Evolutionary conservation across 2,888 invertebrate species (phyloP).

Genomic region (Argyra leucocephala): DNA sequence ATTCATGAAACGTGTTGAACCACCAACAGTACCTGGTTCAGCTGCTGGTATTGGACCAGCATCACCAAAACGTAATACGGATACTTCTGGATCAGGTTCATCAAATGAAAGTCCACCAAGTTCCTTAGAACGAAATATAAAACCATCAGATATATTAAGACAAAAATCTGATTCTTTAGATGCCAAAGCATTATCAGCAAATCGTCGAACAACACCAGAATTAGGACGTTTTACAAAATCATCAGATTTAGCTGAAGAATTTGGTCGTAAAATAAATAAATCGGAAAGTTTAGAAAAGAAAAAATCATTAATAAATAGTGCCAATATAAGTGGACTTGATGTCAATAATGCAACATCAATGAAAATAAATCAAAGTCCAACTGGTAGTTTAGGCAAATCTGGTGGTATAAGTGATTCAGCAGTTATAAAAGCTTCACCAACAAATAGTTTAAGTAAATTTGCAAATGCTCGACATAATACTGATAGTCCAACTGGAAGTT

Average conservation of each 20-base stretch:
- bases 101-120: slow-evolving; percentile 37
- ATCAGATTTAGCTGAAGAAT: slow-evolving; percentile 40
- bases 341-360: slow-evolving; percentile 21
- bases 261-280: slow-evolving; percentile 41
- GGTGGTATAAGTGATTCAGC: slow-evolving; percentile 18
- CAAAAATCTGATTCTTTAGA: slow-evolving; percentile 43
- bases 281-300: slow-evolving; percentile 40
- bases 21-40: slow-evolving; percentile 43
- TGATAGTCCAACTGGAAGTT: slow-evolving; percentile 29
- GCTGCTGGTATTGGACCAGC: slow-evolving; percentile 26
- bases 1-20: slow-evolving; percentile 53
- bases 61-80: slow-evolving; percentile 34
- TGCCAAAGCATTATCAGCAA: slow-evolving; percentile 36
- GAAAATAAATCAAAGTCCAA: slow-evolving; percentile 33
- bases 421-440: slow-evolving; percentile 37
- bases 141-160: slow-evolving; percentile 43
- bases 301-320: neutral
- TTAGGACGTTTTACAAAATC: slow-evolving; percentile 35
- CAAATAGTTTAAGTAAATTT: slow-evolving; percentile 37
- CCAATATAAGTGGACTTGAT: slow-evolving; percentile 30
- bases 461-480: slow-evolving; percentile 27
- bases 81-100: slow-evolving; percentile 29
- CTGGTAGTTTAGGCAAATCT: slow-evolving; percentile 41
- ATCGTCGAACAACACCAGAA: slow-evolving; percentile 42
- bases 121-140: slow-evolving; percentile 42